phyloP scores from a whole-genome alignment of 2,113 vertebrate species.

The Prunella himalayana region DNA sequence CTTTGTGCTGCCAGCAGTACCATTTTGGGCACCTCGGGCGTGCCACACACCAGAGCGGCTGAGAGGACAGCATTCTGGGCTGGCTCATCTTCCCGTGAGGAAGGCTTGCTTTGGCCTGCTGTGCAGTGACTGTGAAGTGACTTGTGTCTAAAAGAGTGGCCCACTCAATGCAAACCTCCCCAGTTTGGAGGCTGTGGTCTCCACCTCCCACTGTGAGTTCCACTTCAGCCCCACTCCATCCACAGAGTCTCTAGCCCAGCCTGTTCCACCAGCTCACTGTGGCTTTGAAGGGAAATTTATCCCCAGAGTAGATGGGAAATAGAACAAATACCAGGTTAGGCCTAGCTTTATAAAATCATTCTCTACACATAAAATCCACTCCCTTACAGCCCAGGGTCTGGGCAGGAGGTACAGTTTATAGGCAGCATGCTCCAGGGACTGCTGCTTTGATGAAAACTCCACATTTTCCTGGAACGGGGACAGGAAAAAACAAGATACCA shows the following conservation, averaged over 20 bases:
- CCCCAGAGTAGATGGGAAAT: neutral
- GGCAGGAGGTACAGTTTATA: neutral
- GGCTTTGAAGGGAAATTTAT: neutral
- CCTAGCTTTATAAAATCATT: neutral
- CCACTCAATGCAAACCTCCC: neutral
- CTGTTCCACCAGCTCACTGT: accelerated
- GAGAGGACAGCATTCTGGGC: neutral
- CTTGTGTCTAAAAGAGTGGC: neutral
- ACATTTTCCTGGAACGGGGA: neutral
- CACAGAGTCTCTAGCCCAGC: neutral
- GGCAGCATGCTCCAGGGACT: neutral
- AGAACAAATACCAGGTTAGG: neutral
- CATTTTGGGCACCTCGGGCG: neutral
- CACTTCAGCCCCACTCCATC: neutral
- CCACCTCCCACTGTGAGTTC: neutral
- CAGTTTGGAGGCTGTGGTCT: neutral
- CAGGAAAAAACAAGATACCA: neutral
- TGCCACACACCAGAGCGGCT: neutral
- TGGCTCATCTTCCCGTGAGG: neutral
- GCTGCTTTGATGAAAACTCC: neutral
- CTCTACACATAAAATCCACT: neutral
- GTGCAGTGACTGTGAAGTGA: neutral
- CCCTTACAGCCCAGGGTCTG: neutral
- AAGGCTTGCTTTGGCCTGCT: neutral
- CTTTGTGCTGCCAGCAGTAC: accelerated